A percentile compares a stretch with the other conserved stretches of the same genome.
Evolutionary conservation across 2,888 invertebrate species (phyloP).

Genomic region (Tolmerus cingulatus): DNA sequence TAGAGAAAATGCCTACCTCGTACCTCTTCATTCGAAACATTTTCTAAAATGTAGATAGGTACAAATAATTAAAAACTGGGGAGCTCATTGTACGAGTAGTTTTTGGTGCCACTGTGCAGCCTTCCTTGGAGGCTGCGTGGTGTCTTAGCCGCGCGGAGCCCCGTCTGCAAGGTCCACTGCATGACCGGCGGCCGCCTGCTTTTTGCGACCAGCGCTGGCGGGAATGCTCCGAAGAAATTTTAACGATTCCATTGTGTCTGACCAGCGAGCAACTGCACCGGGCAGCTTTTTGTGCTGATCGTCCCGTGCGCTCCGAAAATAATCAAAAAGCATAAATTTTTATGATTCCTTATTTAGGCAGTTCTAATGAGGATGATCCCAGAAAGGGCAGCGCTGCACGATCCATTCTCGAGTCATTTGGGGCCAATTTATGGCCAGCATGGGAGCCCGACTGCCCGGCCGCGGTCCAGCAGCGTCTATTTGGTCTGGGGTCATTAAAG

Average conservation of each 20-base stretch:
- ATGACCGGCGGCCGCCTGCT: not conserved
- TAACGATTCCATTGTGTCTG: constrained; percentile 47
- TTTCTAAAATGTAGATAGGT: too few relatives aligned
- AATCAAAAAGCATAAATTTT: constrained; percentile 45
- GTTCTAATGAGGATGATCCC: constrained; percentile 44
- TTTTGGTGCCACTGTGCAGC: not conserved
- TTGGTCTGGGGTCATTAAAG: constrained; percentile 28
- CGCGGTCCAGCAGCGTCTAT: not conserved
- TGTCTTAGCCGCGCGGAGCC: not conserved
- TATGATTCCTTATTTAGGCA: constrained; percentile 46
- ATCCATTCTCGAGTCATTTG: constrained; percentile 34
- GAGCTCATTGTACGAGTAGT: not conserved
- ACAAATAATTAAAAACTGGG: not conserved
- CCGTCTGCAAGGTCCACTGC: not conserved
- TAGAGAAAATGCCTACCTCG: too few relatives aligned
- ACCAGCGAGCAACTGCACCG: not conserved
- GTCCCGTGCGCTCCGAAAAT: constrained; percentile 21
- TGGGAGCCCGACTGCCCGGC: constrained; percentile 1
- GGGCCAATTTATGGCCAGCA: constrained; percentile 35
- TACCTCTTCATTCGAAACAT: too few relatives aligned
- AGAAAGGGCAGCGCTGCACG: constrained; percentile 20
- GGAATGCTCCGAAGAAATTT: constrained; percentile 32
- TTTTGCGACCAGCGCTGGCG: not conserved
- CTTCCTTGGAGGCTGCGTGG: not conserved
- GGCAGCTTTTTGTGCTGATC: constrained; percentile 32